Evolutionary conservation across 1,140 invertebrate species (phyloP), one percentile per base, ranked within the genome.

Genomic region (Drosophila mayri): DNA sequence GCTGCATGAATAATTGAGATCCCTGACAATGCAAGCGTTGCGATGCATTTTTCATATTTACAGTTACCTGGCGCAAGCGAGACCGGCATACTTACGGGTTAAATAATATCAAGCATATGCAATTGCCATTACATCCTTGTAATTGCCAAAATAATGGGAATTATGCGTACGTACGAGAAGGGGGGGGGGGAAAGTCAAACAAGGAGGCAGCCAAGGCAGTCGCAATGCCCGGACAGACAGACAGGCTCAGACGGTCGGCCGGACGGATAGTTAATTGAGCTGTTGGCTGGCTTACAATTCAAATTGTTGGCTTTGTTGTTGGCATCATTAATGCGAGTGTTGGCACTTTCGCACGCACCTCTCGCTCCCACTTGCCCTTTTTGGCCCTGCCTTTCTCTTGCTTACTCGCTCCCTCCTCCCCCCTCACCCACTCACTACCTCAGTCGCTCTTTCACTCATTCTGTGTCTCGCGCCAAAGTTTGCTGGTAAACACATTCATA

Each of bases 401-500:
- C 49, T 25, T 37, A 54, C 67, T 41, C 55, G 7, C 2, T 14
- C 30, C 8, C 28, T 28, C 28, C 8, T 7, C 7, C 8, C 44
- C 22, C 44, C n/a, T n/a, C n/a, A n/a, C n/a, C n/a, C n/a, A n/a
- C n/a, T 0, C 44, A 16, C 14, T 16, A 2, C 14, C 22, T 16
- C 44, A 25, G 44, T 10, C 46, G 25, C 25, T 52, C 59, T 25
- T 22, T 16, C 50, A 54, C 52, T 25, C 37, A n/a, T n/a, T 11
- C 20, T 11, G 20, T 43, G 46, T 65, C 71, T 61, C 71, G 67
- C 79, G 72, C 47, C 59, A 87, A 87, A 88, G 80, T 87, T 87
- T 88, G 68, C 84, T 88, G 84, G 84, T 88, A 88, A 88, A 88
- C 84, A 88, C 84, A 88, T 88, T 88, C 84, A 88, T 88, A 88